Base-by-base conservation (phyloP, 1,140 invertebrate species). In the Drosophila sulfurigaster region DNA sequence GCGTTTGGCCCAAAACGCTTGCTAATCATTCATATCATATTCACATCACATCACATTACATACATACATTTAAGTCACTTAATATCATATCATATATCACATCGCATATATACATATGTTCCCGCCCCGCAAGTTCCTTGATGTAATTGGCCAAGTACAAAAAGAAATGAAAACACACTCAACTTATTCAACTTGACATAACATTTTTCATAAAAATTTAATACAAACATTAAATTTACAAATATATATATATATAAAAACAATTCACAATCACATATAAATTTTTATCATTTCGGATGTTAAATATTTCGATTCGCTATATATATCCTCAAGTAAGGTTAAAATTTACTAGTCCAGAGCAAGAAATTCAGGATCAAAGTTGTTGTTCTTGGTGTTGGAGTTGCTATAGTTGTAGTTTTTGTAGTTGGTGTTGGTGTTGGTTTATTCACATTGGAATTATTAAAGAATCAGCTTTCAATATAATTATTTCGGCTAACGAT, bases 181-280 rank as follows among this genome's bases (percentile, higher is more conserved):
- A 51, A 43, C 54, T 78, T 69, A 38, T 87, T 87, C 69, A 89
- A 87, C 83, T 78, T 88, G 85, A 89, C 83, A 87, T 87, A 87
- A 87, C 83, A 87, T 89, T 87, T 86, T 89, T 87, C 83, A 87
- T 87, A 87, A 83, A 87, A 87, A 87, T 87, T 87, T 87, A 88
- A 87, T 87, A 87, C 83, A 87, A 87, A 87, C 85, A 87, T 87
- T 87, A 87, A 87, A 87, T 87, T 87, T 87, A 87, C 80, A 87
- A 87, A 88, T 76, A 76, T 87, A 87, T 81, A 78, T 78, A 81
- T 87, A 87, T 87, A 88, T 87, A 87, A 88, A 87, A 87, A 88
- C 83, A 87, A 87, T 87, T 87, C 83, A 88, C 83, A 87, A 87
- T 87, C 83, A 87, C 83, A 87, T 87, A 87, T 87, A 87, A 88